Base-by-base conservation (phyloP, 1,140 invertebrate species). In the Hetaerina americana region DNA sequence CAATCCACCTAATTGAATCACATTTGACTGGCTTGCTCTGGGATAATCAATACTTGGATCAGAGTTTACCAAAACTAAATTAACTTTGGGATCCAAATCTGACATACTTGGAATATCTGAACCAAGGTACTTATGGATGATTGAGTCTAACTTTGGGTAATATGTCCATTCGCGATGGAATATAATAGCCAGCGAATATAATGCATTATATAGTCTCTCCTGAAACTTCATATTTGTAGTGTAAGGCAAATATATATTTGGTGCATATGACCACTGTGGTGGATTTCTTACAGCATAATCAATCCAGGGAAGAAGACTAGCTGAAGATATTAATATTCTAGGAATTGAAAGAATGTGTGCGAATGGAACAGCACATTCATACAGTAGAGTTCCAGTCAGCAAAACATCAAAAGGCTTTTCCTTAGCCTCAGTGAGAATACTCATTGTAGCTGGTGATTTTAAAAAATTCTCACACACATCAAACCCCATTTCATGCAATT, bases 31-130 rank as follows among this genome's bases (percentile, higher is more conserved):
- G 22, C 3, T 57, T 3, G 78, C 75, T 66, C 76, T 70, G 5
- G 78, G 75, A 70, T 71, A 72, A 27, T 72, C 74, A 1, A 78
- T 66, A 0, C 74, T 73, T 49, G 73, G 76, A 73, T 79, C 76
- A 22, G 72, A 74, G 70, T 80, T 80, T 26, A 75, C 72, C 67
- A 80, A 72, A 25, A 78, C 74, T 26, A 80, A 24, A 22, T 76
- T 77, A 22, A 76, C 76, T 72, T 78, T 78, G 70, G 73, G 75
- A 66, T 76, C 76, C 28, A 80, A 66, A 29, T 76, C 77, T 31
- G 84, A 81, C 10, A 77, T 22, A 22, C 25, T 15, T 49, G 70
- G 40, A 66, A 76, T 57, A 10, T 10, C 40, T 57, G 40, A n/a
- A 5, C 40, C 40, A 5, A 57, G 40, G 40, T 57, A n/a, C 40